These are phyloP conservation scores for Tuta absoluta DNA, from an alignment of 2,888 invertebrate species.

Conservation along the genomic window DNA sequence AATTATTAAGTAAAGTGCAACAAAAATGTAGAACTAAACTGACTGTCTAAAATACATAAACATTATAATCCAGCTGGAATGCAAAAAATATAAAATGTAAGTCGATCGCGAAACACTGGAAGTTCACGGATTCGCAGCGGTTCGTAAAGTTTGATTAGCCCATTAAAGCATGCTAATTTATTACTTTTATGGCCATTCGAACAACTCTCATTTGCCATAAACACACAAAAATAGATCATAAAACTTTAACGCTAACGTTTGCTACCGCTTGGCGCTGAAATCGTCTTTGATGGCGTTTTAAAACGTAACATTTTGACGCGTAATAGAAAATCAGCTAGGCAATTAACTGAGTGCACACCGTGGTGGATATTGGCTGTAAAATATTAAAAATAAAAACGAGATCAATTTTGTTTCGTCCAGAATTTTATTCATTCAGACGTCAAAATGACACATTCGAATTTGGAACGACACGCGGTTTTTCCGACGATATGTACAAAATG, in stretches of 20 bases:
- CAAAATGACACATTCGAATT: constrained; percentile 50
- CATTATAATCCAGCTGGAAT: neutral
- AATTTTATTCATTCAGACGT: constrained; percentile 47
- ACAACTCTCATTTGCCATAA: constrained; percentile 68
- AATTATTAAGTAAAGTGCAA: neutral
- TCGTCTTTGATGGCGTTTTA: constrained; percentile 59
- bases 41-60: neutral
- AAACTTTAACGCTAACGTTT: constrained; percentile 48
- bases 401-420: neutral
- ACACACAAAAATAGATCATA: constrained; percentile 65
- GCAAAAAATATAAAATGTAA: constrained; percentile 60
- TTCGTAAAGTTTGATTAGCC: constrained; percentile 81
- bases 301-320: constrained; percentile 46
- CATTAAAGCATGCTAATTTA: constrained; percentile 81
- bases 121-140: constrained; percentile 78
- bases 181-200: constrained; percentile 77
- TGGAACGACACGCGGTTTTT: constrained; percentile 43
- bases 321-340: constrained; percentile 74
- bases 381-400: constrained; percentile 2
- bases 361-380: constrained; percentile 7
- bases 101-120: constrained; percentile 79
- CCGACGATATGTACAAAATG: constrained; percentile 36
- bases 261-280: constrained; percentile 42
- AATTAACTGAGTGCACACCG: constrained; percentile 51
- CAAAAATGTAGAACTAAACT: neutral